Conservation (phyloP, 2,888 invertebrate species). For the Synergus umbraculus region DNA sequence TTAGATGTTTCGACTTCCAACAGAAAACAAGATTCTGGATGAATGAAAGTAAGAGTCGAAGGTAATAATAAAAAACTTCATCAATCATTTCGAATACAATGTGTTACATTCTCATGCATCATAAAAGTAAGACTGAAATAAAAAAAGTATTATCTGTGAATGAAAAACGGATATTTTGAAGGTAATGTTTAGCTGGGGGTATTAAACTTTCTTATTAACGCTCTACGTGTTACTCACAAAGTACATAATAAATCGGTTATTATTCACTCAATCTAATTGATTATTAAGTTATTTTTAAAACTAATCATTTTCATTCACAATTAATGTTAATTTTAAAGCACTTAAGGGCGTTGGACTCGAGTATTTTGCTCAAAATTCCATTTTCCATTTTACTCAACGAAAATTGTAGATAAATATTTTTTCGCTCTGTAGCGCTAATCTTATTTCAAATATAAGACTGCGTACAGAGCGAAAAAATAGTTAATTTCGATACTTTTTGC, state of each 20-base stretch:
- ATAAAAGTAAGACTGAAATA: background rate
- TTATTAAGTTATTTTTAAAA: background rate
- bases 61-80: background rate
- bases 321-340: no score
- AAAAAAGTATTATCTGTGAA: background rate
- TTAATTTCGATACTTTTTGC: no score
- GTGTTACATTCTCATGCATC: background rate
- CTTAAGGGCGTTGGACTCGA: no score
- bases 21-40: background rate
- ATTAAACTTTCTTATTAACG: constrained; percentile 2
- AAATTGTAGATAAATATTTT: no score
- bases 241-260: background rate
- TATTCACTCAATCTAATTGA: background rate
- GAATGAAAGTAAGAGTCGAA: background rate
- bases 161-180: background rate
- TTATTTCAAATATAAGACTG: no score
- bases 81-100: constrained; percentile 4
- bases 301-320: background rate
- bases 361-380: no score
- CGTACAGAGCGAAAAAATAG: no score
- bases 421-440: no score
- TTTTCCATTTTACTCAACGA: no score
- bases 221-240: background rate
- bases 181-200: constrained; percentile 9
- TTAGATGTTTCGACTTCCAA: background rate